Conservation (phyloP, 2,113 vertebrate species). For the Sander vitreus region DNA sequence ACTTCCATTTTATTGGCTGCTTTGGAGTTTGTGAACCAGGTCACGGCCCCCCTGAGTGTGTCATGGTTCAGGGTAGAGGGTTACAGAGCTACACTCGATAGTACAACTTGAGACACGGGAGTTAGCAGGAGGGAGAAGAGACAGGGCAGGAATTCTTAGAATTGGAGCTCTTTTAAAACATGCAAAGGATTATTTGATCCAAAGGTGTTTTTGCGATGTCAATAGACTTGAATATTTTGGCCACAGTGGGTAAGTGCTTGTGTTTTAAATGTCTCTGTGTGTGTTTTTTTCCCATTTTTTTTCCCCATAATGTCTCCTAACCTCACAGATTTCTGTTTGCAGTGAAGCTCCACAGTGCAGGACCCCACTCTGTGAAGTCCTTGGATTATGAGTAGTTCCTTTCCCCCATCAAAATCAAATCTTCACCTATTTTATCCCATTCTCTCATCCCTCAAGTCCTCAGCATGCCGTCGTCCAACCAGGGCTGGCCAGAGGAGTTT, state of each 20-base stretch:
- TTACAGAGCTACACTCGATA: slow-evolving; percentile 43
- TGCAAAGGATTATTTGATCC: slow-evolving; percentile 20
- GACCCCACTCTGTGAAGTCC: background rate
- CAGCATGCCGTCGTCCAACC: slow-evolving; percentile 92
- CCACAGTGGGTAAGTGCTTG: slow-evolving; percentile 45
- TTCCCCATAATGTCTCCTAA: background rate
- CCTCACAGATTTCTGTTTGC: background rate
- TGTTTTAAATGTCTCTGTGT: background rate
- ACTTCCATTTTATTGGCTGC: slow-evolving; percentile 74
- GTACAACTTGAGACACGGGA: slow-evolving; percentile 37
- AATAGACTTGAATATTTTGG: slow-evolving; percentile 45
- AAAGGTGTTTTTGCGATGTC: slow-evolving; percentile 33
- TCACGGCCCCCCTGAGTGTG: slow-evolving; percentile 67
- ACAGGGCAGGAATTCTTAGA: background rate
- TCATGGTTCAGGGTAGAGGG: slow-evolving; percentile 69
- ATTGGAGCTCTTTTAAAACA: slow-evolving; percentile 16
- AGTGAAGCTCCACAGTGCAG: background rate
- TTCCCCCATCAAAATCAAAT: background rate
- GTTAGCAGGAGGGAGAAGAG: slow-evolving; percentile 37
- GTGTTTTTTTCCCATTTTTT: background rate
- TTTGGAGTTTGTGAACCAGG: slow-evolving; percentile 71
- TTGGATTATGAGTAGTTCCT: background rate
- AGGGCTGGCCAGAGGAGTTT: slow-evolving; percentile 96
- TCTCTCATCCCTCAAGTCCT: slow-evolving; percentile 75
- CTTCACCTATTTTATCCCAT: background rate